Conservation (phyloP, 2,888 invertebrate genomes). For the Acanthococcus lagerstroemiae region DNA sequence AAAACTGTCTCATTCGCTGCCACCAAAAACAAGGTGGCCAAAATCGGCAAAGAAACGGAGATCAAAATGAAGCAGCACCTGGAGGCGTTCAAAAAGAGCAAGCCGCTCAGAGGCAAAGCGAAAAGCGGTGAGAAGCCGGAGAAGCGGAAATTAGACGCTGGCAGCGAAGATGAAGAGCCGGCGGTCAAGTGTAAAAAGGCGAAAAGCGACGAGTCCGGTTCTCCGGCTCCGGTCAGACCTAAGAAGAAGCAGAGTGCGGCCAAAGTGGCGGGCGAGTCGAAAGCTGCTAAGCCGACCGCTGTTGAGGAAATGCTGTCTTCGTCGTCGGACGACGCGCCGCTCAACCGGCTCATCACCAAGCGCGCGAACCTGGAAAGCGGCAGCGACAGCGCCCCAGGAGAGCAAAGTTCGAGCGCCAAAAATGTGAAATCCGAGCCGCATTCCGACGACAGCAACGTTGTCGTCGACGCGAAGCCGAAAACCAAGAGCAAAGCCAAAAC, state of each 20-base stretch:
- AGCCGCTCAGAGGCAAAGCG: background rate
- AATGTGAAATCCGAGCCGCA: conserved; percentile 3
- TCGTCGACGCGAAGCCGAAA: background rate
- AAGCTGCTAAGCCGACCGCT: background rate
- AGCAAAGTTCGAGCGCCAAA: background rate
- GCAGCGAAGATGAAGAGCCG: conserved; percentile 14
- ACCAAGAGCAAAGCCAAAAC: background rate
- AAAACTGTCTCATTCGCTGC: background rate
- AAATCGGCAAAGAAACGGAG: conserved; percentile 11
- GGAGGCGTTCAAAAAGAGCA: conserved; percentile 24
- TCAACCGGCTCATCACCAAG: conserved; percentile 1
- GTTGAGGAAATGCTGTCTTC: background rate
- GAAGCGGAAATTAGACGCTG: conserved; percentile 34
- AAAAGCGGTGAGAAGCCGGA: conserved; percentile 29
- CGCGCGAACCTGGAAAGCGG: background rate
- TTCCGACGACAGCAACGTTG: conserved; percentile 9
- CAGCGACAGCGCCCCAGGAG: background rate
- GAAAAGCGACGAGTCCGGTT: conserved; percentile 40
- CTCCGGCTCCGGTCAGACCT: conserved; percentile 28
- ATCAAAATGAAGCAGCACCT: conserved; percentile 5
- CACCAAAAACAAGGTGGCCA: conserved; percentile 6
- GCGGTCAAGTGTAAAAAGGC: conserved; percentile 38
- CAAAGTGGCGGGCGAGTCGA: background rate
- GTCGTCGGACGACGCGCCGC: conserved; percentile 8
- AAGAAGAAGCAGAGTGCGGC: background rate